A percentile compares a stretch with the other conserved stretches of the same genome.
Evolutionary conservation across 2,113 vertebrate genomes (phyloP).

Genomic region (Barbus barbus): DNA sequence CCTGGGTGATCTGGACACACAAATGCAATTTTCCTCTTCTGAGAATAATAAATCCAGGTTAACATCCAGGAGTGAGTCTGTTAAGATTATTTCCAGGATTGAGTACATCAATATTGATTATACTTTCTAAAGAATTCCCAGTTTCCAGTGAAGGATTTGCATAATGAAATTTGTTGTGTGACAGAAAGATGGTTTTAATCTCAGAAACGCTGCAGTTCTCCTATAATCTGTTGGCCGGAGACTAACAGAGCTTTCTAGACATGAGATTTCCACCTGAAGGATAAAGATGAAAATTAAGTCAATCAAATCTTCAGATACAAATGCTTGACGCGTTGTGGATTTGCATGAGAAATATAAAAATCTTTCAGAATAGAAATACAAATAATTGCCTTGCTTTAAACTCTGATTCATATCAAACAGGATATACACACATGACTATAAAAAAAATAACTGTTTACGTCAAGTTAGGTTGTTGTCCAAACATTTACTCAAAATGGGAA

Average conservation of each 20-base stretch:
- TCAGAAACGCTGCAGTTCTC: neutral
- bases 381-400: neutral
- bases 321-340: neutral
- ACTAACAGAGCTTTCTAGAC: neutral
- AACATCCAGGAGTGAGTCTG: neutral
- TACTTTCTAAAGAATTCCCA: neutral
- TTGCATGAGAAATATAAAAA: neutral
- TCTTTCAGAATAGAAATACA: neutral
- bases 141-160: neutral
- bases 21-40: neutral
- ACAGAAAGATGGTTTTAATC: slow-evolving; percentile 6
- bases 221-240: neutral
- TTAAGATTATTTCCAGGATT: neutral
- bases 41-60: neutral
- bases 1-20: neutral
- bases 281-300: neutral
- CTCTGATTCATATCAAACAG: neutral
- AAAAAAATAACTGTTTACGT: neutral
- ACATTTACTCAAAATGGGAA: neutral
- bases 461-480: neutral
- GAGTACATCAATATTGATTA: neutral
- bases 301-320: neutral
- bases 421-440: neutral
- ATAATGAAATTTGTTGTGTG: neutral
- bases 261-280: neutral